Evolutionary conservation across 1,140 invertebrate species (phyloP), one percentile per base, ranked within the genome.

Genomic region (Caerostris darwini): DNA sequence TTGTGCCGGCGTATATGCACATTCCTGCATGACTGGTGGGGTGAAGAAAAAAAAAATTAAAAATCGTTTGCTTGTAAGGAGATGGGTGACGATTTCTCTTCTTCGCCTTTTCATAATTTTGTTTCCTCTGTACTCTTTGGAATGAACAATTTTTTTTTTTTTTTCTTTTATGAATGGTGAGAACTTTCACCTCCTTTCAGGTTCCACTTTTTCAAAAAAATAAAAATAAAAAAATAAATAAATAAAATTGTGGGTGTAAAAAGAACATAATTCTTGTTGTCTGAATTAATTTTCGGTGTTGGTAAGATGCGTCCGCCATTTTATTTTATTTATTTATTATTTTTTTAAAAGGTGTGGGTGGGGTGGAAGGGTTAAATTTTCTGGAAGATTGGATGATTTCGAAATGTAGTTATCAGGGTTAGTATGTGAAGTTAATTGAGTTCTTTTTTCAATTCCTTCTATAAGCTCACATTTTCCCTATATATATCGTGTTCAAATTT

Each of bases 11-110:
- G 34, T 81, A 4, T 19, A 56, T n/a, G 8, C 82, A 57, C 10
- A 19, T 85, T 57, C 57, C 7, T n/a, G 34, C 5, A 56, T 10
- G 82, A 17, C 7, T 19, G 57, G 82, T n/a, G 7, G 2, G 57
- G 82, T 57, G 7, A 3, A n/a, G 57, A 3, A 57, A 85, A 85
- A n/a, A 34, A 34, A 34, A 34, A 34, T 34, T 34, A 34, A 85
- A 85, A 85, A 56, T 83, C 53, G 54, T 57, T 85, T 58, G 56
- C 82, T 58, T 57, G 6, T 58, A 53, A 77, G 34, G 34, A 77
- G 34, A 77, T 34, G 34, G 71, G 71, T 77, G 71, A 77, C 34
- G 71, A 77, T 77, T 77, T 77, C 17, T 10, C 71, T 77, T 53
- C 12, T 14, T 53, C 34, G 34, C 12, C n/a, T 77, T 5, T 64